phyloP scores from a whole-genome alignment of 2,797 vertebrate species.

The Thripadectes ignobilis region DNA sequence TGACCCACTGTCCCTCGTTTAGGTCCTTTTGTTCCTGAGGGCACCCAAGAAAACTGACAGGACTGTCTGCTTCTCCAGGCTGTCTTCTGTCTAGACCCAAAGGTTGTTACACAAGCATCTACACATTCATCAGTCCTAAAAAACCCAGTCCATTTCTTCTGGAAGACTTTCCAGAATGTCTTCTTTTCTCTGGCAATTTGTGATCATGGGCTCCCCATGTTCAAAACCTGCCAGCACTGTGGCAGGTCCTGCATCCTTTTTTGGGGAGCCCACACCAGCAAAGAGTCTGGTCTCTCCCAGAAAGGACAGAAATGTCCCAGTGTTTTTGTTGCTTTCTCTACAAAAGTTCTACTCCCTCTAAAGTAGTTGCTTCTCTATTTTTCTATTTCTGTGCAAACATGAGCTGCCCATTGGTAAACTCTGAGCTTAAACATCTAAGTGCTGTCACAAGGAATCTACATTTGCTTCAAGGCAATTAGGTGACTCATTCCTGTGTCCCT shows the following conservation, averaged over 20 bases:
- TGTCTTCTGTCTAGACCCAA: not conserved
- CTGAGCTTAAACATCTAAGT: conserved; percentile 1
- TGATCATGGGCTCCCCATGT: accelerated
- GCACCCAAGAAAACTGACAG: not conserved
- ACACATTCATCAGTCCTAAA: not conserved
- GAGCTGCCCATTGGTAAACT: conserved; percentile 49
- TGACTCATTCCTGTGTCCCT: conserved; percentile 41
- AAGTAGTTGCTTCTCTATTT: conserved; percentile 38
- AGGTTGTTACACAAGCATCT: not conserved
- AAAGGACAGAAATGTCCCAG: not conserved
- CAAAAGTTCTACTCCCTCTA: conserved; percentile 31
- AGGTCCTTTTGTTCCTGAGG: not conserved
- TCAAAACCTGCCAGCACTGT: not conserved
- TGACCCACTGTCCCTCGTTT: not conserved
- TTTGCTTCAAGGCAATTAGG: conserved; percentile 61
- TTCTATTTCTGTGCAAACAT: conserved; percentile 52
- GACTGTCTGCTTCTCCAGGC: not conserved
- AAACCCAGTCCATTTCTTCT: not conserved
- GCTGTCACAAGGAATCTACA: conserved; percentile 60
- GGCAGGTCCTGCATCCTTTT: not conserved
- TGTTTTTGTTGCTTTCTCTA: not conserved
- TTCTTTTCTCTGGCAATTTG: not conserved
- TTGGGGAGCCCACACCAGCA: not conserved
- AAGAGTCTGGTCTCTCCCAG: not conserved
- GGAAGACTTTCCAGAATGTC: not conserved